Percentiles rank a stretch among this genome's conserved stretches.
Evolutionary conservation across 2,797 vertebrate species (phyloP).

Genomic region (Anniella stebbinsi): DNA sequence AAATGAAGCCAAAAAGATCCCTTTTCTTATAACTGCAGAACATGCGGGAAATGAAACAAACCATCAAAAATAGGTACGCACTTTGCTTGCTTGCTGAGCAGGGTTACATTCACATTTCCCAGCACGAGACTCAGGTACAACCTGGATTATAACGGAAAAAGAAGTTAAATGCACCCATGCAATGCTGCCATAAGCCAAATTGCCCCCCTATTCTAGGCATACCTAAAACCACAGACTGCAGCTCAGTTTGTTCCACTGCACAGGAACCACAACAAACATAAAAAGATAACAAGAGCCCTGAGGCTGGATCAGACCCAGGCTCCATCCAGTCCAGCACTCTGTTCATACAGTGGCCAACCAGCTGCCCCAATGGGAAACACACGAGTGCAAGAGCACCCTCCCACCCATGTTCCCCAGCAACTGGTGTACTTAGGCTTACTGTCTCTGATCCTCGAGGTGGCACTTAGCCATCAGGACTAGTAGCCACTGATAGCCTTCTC

Average conservation of each 20-base stretch:
- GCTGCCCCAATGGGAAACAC: too few species aligned
- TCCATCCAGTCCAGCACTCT: too few species aligned
- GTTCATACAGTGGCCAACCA: too few species aligned
- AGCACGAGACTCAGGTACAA: conserved; percentile 95
- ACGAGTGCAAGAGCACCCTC: too few species aligned
- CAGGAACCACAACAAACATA: background rate
- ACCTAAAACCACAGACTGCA: background rate
- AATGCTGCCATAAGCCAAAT: background rate
- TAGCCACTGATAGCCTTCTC: too few species aligned
- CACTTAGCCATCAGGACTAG: too few species aligned
- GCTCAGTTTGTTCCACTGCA: background rate
- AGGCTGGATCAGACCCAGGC: too few species aligned
- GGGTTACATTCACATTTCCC: conserved; percentile 94
- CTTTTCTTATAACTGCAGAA: background rate
- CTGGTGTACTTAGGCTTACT: too few species aligned
- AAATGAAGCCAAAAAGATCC: background rate
- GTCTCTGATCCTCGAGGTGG: too few species aligned
- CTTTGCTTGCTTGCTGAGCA: conserved; percentile 93
- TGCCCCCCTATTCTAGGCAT: background rate
- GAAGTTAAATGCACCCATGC: fast-evolving
- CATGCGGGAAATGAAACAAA: background rate
- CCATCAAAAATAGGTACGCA: conserved; percentile 46
- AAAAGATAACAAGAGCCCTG: too few species aligned
- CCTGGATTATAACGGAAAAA: conserved; percentile 75
- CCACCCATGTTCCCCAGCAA: too few species aligned